These are phyloP conservation scores for Cettia cetti DNA, from an alignment of 2,113 vertebrate species.

Conservation along the genomic window DNA sequence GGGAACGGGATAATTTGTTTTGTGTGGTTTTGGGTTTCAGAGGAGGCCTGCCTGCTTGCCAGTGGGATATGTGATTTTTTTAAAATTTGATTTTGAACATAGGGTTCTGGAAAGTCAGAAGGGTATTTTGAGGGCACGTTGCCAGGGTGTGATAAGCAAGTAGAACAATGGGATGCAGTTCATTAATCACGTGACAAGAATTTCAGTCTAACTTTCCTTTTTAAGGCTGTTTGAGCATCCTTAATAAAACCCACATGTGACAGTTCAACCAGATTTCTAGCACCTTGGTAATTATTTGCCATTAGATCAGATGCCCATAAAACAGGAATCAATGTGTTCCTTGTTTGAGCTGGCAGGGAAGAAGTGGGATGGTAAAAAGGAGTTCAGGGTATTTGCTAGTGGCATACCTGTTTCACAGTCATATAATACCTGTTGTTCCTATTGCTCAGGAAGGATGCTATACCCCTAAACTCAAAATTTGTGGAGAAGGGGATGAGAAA, in stretches of 20 bases:
- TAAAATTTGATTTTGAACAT: not conserved
- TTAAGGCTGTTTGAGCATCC: not conserved
- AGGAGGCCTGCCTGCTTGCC: not conserved
- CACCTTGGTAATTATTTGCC: not conserved
- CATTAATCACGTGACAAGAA: not conserved
- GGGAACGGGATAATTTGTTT: not conserved
- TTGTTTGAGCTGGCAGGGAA: not conserved
- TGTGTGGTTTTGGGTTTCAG: not conserved
- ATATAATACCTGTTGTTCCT: not conserved
- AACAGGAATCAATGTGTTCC: accelerated
- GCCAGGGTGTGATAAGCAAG: not conserved
- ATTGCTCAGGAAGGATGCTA: not conserved
- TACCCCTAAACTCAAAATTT: not conserved
- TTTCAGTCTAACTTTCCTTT: not conserved
- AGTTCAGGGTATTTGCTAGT: not conserved
- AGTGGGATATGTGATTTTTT: not conserved
- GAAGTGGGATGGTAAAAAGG: not conserved
- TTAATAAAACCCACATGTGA: not conserved
- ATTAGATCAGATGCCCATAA: not conserved
- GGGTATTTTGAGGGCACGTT: not conserved
- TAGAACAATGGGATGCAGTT: not conserved
- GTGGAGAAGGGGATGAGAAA: not conserved
- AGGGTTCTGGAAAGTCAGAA: not conserved
- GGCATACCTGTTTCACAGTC: not conserved
- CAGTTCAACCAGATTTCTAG: not conserved